These are phyloP conservation scores for Apamea crenata DNA, from an alignment of 2,888 invertebrate genomes.

Conservation along the genomic window DNA sequence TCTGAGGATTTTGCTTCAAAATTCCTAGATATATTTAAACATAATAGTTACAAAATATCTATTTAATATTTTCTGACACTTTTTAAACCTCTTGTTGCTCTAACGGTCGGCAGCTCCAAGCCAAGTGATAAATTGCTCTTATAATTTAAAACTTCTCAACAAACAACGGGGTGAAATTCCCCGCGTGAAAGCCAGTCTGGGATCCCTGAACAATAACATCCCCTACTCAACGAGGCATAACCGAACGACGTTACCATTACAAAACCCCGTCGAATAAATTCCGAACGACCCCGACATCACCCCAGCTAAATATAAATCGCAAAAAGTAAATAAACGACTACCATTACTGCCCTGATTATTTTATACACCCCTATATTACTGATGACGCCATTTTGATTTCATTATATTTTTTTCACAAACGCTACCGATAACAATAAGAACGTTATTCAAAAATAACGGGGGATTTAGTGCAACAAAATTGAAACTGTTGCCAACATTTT, in stretches of 20 bases:
- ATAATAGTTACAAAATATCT: slow-evolving; percentile 4
- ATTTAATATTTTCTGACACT: slow-evolving; percentile 34
- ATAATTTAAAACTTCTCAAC: slow-evolving; percentile 70
- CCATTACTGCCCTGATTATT: slow-evolving; percentile 89
- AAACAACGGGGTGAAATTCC: slow-evolving; percentile 67
- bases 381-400: slow-evolving; percentile 85
- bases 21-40: neutral
- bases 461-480: slow-evolving; percentile 58
- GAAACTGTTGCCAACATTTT: slow-evolving; percentile 57
- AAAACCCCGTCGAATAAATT: slow-evolving; percentile 82
- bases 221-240: slow-evolving; percentile 87
- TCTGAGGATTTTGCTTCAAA: neutral
- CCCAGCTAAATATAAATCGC: slow-evolving; percentile 83
- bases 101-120: slow-evolving; percentile 38
- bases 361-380: slow-evolving; percentile 79
- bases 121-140: slow-evolving; percentile 66
- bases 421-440: slow-evolving; percentile 70
- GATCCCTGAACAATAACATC: slow-evolving; percentile 74
- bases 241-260: slow-evolving; percentile 84
- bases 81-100: slow-evolving; percentile 46
- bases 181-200: slow-evolving; percentile 66
- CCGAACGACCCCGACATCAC: slow-evolving; percentile 75
- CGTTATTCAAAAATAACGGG: slow-evolving; percentile 64
- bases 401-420: slow-evolving; percentile 68
- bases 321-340: slow-evolving; percentile 89